phyloP scores from a whole-genome alignment of 2,888 invertebrate species.

The Morinoia aosen region DNA sequence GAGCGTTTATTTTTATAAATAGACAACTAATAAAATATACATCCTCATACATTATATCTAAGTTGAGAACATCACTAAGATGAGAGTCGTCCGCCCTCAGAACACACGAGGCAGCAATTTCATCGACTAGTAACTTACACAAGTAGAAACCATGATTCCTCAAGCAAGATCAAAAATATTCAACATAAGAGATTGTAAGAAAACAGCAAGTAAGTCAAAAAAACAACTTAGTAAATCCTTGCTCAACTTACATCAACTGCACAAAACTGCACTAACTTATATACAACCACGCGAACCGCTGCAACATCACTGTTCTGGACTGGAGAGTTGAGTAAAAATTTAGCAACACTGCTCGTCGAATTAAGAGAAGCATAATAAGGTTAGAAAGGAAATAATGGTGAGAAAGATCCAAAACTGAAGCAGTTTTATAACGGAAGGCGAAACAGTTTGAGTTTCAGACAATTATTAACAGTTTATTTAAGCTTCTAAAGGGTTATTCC shows the following conservation, averaged over 20 bases:
- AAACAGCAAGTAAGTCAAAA: not conserved
- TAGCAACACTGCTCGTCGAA: not conserved
- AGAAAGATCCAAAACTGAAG: not conserved
- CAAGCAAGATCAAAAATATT: not conserved
- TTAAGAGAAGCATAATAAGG: not conserved
- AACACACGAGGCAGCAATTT: not conserved
- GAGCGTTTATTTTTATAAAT: not conserved
- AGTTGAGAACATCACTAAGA: constrained; percentile 4
- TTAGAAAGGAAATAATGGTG: not conserved
- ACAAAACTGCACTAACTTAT: not conserved
- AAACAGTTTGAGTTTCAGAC: not conserved
- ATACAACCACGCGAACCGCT: not conserved
- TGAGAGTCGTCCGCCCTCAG: not conserved
- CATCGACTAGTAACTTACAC: not conserved
- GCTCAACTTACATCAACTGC: not conserved
- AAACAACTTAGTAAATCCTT: not conserved
- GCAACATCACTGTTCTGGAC: not conserved
- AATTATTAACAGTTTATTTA: not conserved
- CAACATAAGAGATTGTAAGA: not conserved
- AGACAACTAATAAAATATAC: constrained; percentile 4
- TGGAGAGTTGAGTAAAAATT: not conserved
- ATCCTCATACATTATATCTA: not conserved
- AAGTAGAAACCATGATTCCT: not conserved
- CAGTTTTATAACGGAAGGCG: not conserved
- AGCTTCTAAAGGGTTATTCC: no score